phyloP scores from a whole-genome alignment of 53 echinoderm and acorn worm genomes.

The Temnopleurus reevesii region DNA sequence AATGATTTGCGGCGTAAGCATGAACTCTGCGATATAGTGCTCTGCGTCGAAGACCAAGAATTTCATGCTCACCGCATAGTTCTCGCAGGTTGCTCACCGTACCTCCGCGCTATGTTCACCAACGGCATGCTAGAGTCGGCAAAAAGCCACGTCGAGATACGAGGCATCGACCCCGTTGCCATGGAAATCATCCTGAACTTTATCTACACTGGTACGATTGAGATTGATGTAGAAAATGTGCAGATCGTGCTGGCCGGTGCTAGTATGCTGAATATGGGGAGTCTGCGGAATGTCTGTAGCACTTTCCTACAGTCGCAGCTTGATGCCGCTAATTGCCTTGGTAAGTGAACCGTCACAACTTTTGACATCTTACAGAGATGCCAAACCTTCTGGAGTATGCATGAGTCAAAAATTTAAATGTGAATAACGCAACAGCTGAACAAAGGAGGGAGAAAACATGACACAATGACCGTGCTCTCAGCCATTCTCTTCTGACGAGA shows the following conservation, averaged over 20 bases:
- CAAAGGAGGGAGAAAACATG: too few species aligned
- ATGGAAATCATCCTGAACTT: conserved; percentile 98
- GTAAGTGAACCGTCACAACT: conserved; percentile 72
- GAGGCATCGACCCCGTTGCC: conserved; percentile 96
- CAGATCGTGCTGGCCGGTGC: conserved; percentile 97
- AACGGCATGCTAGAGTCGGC: conserved; percentile 98
- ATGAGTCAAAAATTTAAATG: too few species aligned
- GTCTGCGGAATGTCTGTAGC: conserved; percentile 95
- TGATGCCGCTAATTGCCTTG: conserved; percentile 94
- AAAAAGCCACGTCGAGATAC: conserved; percentile 90
- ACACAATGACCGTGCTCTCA: too few species aligned
- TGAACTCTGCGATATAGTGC: conserved; percentile 90
- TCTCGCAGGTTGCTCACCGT: conserved; percentile 96
- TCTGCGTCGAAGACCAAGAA: conserved; percentile 87
- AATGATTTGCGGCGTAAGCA: conserved; percentile 81
- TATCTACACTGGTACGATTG: conserved; percentile 97
- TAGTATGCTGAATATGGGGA: conserved; percentile 96
- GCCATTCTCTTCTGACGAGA: too few species aligned
- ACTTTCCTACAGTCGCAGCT: conserved; percentile 96
- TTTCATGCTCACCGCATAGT: conserved; percentile 95
- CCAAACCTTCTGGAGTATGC: too few species aligned
- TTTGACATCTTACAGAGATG: too few species aligned
- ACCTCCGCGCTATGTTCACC: conserved; percentile 99
- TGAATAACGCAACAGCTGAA: too few species aligned
- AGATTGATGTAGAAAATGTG: conserved; percentile 95